Conservation (phyloP, 1,140 invertebrate species). For the Pseudomyrmex gracilis region DNA sequence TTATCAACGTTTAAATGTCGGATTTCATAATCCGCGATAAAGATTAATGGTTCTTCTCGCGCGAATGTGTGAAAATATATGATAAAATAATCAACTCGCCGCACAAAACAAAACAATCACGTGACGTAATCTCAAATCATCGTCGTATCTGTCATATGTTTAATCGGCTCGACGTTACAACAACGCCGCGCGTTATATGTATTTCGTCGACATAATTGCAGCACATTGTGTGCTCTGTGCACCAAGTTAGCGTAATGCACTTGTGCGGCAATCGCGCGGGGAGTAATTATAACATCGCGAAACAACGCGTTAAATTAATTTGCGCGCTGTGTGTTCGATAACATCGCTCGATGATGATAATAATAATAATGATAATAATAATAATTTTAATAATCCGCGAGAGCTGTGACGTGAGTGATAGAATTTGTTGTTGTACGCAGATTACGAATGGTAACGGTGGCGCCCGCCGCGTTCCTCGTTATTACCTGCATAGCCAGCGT, state of each 20-base stretch:
- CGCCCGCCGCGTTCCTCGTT: slow-evolving; percentile 90
- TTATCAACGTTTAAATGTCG: not conserved
- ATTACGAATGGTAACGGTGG: slow-evolving; percentile 90
- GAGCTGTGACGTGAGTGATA: not conserved
- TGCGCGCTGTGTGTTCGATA: slow-evolving; percentile 22
- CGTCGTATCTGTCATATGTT: slow-evolving; percentile 23
- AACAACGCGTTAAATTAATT: slow-evolving; percentile 42
- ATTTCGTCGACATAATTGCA: slow-evolving; percentile 30
- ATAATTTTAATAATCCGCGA: slow-evolving; percentile 8
- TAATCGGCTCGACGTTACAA: slow-evolving; percentile 1
- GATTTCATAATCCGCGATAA: not conserved
- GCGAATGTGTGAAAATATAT: not conserved
- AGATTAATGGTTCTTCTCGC: not conserved
- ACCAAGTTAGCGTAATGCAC: slow-evolving; percentile 18
- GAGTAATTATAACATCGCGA: slow-evolving; percentile 33
- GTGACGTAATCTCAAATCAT: slow-evolving; percentile 6
- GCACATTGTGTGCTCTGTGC: not conserved
- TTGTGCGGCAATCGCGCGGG: not conserved
- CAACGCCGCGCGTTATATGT: not conserved
- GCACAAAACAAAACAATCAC: not conserved
- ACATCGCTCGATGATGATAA: not conserved
- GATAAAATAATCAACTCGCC: slow-evolving; percentile 22
- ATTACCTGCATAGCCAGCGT: slow-evolving; percentile 90
- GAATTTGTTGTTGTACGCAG: slow-evolving; percentile 84
- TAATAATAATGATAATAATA: too few species aligned